A percentile compares a stretch with the other conserved stretches of the same genome.
Evolutionary conservation across 1,140 invertebrate species (phyloP).

Genomic region (Zaprionus davidi): DNA sequence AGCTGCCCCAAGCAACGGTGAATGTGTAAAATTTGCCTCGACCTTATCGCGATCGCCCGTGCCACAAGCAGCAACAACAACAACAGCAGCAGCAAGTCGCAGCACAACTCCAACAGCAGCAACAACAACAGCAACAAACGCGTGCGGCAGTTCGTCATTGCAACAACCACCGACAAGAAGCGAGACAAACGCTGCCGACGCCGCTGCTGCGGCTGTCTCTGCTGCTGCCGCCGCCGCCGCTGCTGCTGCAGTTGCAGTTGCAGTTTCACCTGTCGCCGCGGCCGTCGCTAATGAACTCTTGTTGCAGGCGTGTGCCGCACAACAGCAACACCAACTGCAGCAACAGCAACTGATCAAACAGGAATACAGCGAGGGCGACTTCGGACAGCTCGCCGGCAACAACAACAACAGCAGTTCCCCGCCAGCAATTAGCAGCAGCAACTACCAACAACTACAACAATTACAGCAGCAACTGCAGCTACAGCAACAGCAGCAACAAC

Average conservation of each 20-base stretch:
- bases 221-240: conserved; percentile 9
- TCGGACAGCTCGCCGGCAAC: conserved; percentile 46
- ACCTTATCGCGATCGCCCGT: conserved; percentile 69
- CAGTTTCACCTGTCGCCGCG: conserved; percentile 72
- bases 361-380: conserved; percentile 62
- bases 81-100: conserved; percentile 36
- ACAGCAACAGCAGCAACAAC: conserved; percentile 40
- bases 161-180: conserved; percentile 46
- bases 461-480: conserved; percentile 35
- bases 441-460: conserved; percentile 16
- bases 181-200: neutral
- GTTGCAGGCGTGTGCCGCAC: conserved; percentile 77
- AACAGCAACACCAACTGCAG: conserved; percentile 46
- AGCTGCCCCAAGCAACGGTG: conserved; percentile 67
- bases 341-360: conserved; percentile 76
- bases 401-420: conserved; percentile 39
- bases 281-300: conserved; percentile 67
- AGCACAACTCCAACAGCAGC: conserved; percentile 33
- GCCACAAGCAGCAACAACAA: conserved; percentile 49
- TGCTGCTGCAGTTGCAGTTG: conserved; percentile 20
- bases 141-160: conserved; percentile 56
- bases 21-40: conserved; percentile 58
- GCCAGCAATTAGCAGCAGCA: conserved; percentile 36
- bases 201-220: conserved; percentile 27
- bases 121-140: conserved; percentile 33